Evolutionary conservation across 1,140 invertebrate species (phyloP).

Genomic region (Orius insidiosus): DNA sequence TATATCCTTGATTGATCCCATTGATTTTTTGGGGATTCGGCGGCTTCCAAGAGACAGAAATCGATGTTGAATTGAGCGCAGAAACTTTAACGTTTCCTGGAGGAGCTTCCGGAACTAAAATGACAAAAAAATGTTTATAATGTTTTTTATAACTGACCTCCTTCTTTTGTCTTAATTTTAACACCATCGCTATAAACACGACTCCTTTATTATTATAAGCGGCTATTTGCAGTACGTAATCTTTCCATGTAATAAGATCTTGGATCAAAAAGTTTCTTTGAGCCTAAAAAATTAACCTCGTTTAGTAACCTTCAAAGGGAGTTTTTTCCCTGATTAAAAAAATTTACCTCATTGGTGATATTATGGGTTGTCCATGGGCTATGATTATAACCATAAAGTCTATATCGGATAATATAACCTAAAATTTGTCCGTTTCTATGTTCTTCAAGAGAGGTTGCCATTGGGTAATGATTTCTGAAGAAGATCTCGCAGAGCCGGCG

Average conservation of each 20-base stretch:
- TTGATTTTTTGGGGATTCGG: conserved; percentile 95
- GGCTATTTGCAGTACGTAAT: conserved; percentile 93
- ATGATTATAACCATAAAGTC: conserved; percentile 76
- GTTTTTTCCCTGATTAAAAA: too few relatives aligned
- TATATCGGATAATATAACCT: conserved; percentile 83
- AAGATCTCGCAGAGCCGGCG: conserved; percentile 77
- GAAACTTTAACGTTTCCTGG: conserved; percentile 64
- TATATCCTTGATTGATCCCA: conserved; percentile 96
- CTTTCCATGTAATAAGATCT: conserved; percentile 92
- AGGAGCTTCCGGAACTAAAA: conserved; percentile 65
- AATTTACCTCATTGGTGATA: conserved; percentile 61
- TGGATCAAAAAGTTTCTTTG: conserved; percentile 84
- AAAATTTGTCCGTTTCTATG: conserved; percentile 86
- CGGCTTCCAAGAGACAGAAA: conserved; percentile 70
- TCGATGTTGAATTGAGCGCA: conserved; percentile 73
- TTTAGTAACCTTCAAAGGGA: not conserved
- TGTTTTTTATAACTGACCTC: conserved; percentile 31
- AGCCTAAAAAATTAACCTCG: conserved; percentile 32
- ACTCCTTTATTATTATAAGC: conserved; percentile 95
- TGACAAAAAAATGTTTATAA: conserved; percentile 16
- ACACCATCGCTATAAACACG: conserved; percentile 77
- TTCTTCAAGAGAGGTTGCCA: conserved; percentile 92
- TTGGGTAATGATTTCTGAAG: conserved; percentile 89
- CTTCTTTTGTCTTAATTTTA: conserved; percentile 88
- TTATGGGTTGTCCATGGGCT: conserved; percentile 78